Evolutionary conservation across 2,113 vertebrate species (phyloP).

Genomic region (Paradisaea rubra): DNA sequence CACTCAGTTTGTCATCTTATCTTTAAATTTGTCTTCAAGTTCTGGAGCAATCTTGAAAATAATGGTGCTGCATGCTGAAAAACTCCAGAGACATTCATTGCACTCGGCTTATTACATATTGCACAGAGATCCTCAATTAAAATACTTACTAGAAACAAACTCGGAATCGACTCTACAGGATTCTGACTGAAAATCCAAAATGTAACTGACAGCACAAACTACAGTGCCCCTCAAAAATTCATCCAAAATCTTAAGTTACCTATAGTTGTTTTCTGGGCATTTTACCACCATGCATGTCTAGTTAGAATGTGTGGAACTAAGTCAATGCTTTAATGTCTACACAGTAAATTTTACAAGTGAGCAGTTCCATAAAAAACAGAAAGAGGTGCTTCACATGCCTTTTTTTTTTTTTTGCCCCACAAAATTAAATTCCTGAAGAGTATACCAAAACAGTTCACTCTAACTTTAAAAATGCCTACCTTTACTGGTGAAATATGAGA

Average conservation of each 20-base stretch:
- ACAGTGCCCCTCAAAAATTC: neutral
- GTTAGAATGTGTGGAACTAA: neutral
- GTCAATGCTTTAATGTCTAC: neutral
- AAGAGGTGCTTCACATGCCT: accelerated
- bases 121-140: neutral
- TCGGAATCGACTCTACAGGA: neutral
- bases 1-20: neutral
- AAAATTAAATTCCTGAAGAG: neutral
- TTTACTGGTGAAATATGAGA: conserved; percentile 97
- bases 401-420: too few relatives aligned
- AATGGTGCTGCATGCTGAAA: neutral
- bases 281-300: neutral
- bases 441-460: neutral
- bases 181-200: neutral
- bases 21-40: neutral
- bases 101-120: neutral
- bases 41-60: neutral
- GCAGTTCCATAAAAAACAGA: neutral
- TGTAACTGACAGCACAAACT: accelerated
- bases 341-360: neutral
- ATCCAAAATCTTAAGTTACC: neutral
- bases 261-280: neutral
- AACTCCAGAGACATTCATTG: neutral
- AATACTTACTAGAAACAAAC: neutral
- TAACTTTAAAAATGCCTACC: conserved; percentile 69